phyloP scores from a whole-genome alignment of 2,797 vertebrate species.

The Protonibea diacanthus region DNA sequence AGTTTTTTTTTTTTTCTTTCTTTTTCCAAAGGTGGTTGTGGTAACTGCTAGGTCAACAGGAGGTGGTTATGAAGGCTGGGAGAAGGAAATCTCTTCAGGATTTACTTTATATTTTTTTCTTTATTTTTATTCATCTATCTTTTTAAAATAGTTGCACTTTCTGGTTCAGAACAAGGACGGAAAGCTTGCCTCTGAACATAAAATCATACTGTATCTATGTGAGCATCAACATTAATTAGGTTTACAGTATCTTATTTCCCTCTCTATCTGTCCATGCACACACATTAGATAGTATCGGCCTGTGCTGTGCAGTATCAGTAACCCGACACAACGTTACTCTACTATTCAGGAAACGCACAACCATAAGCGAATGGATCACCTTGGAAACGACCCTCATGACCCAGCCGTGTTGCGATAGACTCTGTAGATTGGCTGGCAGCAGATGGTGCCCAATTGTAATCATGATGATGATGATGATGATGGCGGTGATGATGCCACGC shows the following conservation, averaged over 20 bases:
- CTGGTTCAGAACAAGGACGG: neutral
- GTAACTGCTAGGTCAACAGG: slow-evolving; percentile 16
- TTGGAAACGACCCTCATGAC: slow-evolving; percentile 51
- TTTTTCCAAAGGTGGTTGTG: slow-evolving; percentile 16
- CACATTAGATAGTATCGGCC: slow-evolving; percentile 46
- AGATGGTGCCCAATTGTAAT: slow-evolving; percentile 79
- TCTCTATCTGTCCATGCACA: neutral
- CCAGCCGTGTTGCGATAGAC: slow-evolving; percentile 50
- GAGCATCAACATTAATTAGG: slow-evolving; percentile 15
- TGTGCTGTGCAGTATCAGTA: slow-evolving; percentile 28
- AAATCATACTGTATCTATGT: neutral
- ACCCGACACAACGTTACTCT: slow-evolving; percentile 35
- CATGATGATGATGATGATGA: slow-evolving; percentile 17
- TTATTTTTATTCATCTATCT: neutral
- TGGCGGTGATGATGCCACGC: slow-evolving; percentile 53
- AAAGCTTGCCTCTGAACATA: neutral
- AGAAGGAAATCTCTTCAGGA: slow-evolving; percentile 10
- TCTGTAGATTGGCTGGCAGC: slow-evolving; percentile 60
- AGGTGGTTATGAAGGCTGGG: slow-evolving; percentile 31
- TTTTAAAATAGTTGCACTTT: neutral
- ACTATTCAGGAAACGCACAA: slow-evolving; percentile 45
- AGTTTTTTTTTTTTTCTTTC: neutral
- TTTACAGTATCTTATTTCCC: slow-evolving; percentile 25
- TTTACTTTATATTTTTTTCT: neutral
- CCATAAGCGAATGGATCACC: slow-evolving; percentile 52